Evolutionary conservation across 2,888 invertebrate genomes (phyloP).

Genomic region (Pandemis corylana): DNA sequence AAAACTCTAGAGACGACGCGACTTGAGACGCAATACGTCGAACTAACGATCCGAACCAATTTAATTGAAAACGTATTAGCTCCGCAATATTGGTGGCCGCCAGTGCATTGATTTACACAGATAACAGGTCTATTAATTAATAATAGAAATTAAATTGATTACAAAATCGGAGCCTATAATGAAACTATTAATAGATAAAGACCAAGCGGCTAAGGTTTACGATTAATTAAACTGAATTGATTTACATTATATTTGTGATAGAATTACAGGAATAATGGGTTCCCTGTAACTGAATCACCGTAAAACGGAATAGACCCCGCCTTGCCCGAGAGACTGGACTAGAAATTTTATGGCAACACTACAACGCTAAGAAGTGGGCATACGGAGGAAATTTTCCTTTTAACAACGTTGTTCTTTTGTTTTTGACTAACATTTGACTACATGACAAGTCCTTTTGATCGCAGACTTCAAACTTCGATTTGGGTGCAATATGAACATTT

Average conservation of each 20-base stretch:
- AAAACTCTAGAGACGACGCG: conserved; percentile 51
- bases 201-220: background rate
- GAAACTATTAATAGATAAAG: conserved; percentile 16
- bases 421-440: background rate
- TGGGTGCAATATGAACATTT: no score
- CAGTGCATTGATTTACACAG: conserved; percentile 44
- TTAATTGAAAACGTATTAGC: conserved; percentile 53
- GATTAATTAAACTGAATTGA: conserved; percentile 16
- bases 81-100: conserved; percentile 49
- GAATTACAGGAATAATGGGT: conserved; percentile 11
- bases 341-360: background rate
- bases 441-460: no score
- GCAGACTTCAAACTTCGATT: no score
- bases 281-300: conserved; percentile 2
- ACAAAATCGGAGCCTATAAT: conserved; percentile 6
- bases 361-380: background rate
- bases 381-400: background rate
- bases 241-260: conserved; percentile 10
- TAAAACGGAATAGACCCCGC: background rate
- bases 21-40: conserved; percentile 28
- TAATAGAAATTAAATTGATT: conserved; percentile 23
- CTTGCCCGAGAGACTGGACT: background rate
- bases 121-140: conserved; percentile 17
- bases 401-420: background rate
- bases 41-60: conserved; percentile 54